Percentiles rank a stretch among this genome's conserved stretches.
Evolutionary conservation across 2,113 vertebrate species (phyloP).

Genomic region (Rhabdornis inornatus): DNA sequence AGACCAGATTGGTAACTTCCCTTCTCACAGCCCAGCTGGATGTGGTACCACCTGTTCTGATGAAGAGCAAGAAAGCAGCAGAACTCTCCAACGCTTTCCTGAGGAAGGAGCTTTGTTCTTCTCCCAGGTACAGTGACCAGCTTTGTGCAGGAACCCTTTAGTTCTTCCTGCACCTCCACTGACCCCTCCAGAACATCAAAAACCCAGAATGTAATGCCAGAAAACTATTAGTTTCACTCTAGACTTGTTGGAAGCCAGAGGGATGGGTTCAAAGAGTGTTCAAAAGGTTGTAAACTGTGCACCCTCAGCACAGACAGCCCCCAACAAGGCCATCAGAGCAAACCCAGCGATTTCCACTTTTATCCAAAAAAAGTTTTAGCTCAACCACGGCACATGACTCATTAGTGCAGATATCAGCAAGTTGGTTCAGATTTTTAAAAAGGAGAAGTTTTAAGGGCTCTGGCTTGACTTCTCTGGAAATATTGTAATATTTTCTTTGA

Average conservation of each 20-base stretch:
- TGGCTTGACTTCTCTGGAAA: not conserved
- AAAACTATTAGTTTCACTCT: not conserved
- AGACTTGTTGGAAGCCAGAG: not conserved
- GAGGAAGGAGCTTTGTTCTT: not conserved
- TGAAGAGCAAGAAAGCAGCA: not conserved
- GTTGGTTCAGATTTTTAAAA: not conserved
- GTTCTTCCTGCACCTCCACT: not conserved
- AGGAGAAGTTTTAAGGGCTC: not conserved
- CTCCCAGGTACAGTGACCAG: not conserved
- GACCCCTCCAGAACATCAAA: not conserved
- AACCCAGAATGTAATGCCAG: rapidly evolving
- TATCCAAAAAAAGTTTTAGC: not conserved
- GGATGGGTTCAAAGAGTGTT: not conserved
- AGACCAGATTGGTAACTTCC: not conserved
- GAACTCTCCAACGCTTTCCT: not conserved
- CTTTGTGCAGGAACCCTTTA: not conserved
- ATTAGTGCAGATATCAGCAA: not conserved
- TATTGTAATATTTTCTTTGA: not conserved
- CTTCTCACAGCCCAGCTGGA: not conserved
- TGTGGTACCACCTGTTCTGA: rapidly evolving
- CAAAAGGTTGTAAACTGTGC: not conserved
- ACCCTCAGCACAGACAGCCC: not conserved
- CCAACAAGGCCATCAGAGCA: not conserved
- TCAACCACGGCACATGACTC: rapidly evolving
- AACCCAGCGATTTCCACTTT: not conserved